A percentile compares a stretch with the other conserved stretches of the same genome.
Evolutionary conservation across 2,888 invertebrate genomes (phyloP).

Genomic region (Dorcus hopei): DNA sequence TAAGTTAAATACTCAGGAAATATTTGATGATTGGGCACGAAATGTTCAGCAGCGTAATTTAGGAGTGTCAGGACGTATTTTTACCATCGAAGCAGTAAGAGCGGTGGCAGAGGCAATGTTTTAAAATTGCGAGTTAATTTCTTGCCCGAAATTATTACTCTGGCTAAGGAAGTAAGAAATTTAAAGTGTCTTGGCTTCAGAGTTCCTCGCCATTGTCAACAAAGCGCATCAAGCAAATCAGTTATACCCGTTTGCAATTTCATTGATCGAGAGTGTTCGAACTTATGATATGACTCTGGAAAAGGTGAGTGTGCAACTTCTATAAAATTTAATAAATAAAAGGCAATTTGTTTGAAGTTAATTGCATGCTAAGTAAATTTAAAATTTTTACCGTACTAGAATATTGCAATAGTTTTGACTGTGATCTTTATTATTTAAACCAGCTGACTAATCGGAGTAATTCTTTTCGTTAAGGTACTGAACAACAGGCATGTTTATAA

Average conservation of each 20-base stretch:
- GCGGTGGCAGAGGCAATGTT: constrained; percentile 78
- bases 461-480: constrained; percentile 60
- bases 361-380: not conserved
- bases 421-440: constrained; percentile 13
- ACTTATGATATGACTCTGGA: constrained; percentile 96
- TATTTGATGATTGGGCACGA: constrained; percentile 97
- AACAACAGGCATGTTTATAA: constrained; percentile 12
- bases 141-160: constrained; percentile 94
- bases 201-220: constrained; percentile 98
- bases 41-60: constrained; percentile 92
- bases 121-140: constrained; percentile 92
- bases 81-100: constrained; percentile 83
- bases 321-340: not conserved
- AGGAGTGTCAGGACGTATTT: constrained; percentile 91
- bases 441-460: constrained; percentile 62
- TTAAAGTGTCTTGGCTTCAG: constrained; percentile 94
- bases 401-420: too few relatives aligned
- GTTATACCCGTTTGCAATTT: constrained; percentile 97
- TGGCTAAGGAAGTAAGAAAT: constrained; percentile 97
- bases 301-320: constrained; percentile 69
- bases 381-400: too few relatives aligned
- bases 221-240: constrained; percentile 99
- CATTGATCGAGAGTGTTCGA: constrained; percentile 93
- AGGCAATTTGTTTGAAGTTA: not conserved
- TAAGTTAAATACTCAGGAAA: constrained; percentile 94